Percentiles rank a stretch among this genome's conserved stretches.
Evolutionary conservation across 2,888 invertebrate species (phyloP).

Genomic region (Strigamia maritima): DNA sequence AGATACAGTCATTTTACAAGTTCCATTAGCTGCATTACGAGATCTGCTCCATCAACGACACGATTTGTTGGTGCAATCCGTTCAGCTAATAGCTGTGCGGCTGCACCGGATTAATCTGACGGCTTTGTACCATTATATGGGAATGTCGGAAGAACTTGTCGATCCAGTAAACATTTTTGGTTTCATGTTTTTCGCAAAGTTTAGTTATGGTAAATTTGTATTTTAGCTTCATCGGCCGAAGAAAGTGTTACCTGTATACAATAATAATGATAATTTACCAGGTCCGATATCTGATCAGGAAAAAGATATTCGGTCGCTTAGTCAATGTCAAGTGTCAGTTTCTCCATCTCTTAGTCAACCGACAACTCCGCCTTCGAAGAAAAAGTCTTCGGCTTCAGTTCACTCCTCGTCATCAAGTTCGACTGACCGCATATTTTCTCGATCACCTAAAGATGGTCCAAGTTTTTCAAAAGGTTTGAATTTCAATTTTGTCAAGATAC

Average conservation of each 20-base stretch:
- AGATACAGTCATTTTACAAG: conserved; percentile 83
- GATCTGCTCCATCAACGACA: conserved; percentile 87
- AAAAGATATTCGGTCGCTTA: background rate
- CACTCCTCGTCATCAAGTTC: background rate
- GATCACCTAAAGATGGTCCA: background rate
- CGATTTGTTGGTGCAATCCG: conserved; percentile 89
- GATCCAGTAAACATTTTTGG: background rate
- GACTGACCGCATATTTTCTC: background rate
- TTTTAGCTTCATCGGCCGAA: background rate
- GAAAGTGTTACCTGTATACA: background rate
- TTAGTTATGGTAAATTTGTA: too few relatives aligned
- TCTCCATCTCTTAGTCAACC: background rate
- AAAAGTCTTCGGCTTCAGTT: background rate
- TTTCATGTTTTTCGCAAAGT: background rate
- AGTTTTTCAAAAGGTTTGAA: too few relatives aligned
- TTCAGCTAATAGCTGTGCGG: conserved; percentile 95
- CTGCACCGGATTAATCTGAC: conserved; percentile 96
- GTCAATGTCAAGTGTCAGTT: conserved; percentile 22
- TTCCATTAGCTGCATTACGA: conserved; percentile 84
- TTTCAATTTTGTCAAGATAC: too few relatives aligned
- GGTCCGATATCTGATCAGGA: background rate
- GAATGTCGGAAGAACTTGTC: conserved; percentile 35
- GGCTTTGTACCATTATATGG: conserved; percentile 90
- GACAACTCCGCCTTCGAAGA: background rate
- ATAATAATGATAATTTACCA: background rate